Base-by-base conservation (phyloP, 2,797 vertebrate species). In the Dendrocincla tyrannina region DNA sequence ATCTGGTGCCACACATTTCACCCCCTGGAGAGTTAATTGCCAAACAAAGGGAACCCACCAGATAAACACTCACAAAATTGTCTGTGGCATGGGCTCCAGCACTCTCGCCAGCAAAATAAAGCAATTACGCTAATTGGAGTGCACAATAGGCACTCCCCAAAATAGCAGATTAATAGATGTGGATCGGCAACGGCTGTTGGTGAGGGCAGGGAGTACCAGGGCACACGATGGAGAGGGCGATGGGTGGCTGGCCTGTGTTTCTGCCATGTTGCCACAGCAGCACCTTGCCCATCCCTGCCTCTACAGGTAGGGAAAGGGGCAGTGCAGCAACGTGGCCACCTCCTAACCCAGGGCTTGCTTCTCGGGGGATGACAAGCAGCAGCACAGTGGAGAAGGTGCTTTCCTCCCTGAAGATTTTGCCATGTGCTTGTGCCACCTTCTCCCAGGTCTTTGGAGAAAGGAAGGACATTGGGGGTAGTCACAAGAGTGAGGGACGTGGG, bases 21-120 rank as follows among this genome's bases (percentile, higher is more conserved):
- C 23, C 47, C 64, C 64, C 69, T 33, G 47, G 52, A 88, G 59
- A 67, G 35, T 60, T 90, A 91, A 84, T 53, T 90, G 77, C 53
- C 94, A 77, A 60, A 95, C 67, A 95, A 91, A 95, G 60, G 60
- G 35, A 91, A 42, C 42, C 30, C 85, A 80, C n/a, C 56, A 91
- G 60, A 91, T 82, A 60, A 94, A 82, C 1, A 1, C 7, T 2
- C 30, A 63, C 20, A 35, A 84, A 93, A 55, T 32, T 85, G 69
- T 88, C 91, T 84, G 85, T 90, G 79, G 59, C 49, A 74, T 1
- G 3, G 66, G 63, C 50, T 80, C 55, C 23, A 13, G 50, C 24
- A 18, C 47, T 72, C 69, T 75, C 23, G 78, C 62, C 67, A 86
- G 49, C 32, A 81, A 93, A 95, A 93, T 88, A 85, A 81, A 85